phyloP scores from a whole-genome alignment of 2,797 vertebrate species.

The Anguilla pacifica region DNA sequence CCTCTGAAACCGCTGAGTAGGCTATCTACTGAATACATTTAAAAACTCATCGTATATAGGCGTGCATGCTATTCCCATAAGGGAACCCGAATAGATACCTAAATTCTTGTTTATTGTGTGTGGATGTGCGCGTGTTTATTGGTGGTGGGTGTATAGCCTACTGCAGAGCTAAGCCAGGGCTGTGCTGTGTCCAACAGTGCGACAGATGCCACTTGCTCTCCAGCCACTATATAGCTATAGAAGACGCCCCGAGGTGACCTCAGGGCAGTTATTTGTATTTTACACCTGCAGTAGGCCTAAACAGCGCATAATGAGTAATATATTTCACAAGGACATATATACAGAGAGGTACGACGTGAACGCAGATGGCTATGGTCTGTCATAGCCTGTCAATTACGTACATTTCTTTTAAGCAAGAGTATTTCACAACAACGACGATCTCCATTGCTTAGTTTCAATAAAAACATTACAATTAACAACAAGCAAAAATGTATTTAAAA shows the following conservation, averaged over 20 bases:
- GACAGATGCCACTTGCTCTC: constrained; percentile 11
- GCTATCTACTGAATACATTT: not conserved
- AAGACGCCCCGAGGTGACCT: not conserved
- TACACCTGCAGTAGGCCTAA: not conserved
- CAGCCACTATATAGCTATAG: not conserved
- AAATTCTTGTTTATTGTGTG: not conserved
- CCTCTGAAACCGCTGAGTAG: not conserved
- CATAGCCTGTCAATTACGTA: too few relatives aligned
- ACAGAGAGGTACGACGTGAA: too few relatives aligned
- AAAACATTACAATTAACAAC: too few relatives aligned
- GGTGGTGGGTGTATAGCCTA: not conserved
- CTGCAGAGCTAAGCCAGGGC: not conserved
- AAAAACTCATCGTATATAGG: not conserved
- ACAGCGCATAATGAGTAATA: not conserved
- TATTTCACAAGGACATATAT: not conserved
- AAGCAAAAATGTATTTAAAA: too few relatives aligned
- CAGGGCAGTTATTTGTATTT: not conserved
- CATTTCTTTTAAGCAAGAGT: too few relatives aligned
- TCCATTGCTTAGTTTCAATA: too few relatives aligned
- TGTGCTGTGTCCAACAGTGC: not conserved
- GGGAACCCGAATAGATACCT: too few relatives aligned
- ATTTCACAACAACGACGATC: too few relatives aligned
- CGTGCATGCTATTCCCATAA: not conserved
- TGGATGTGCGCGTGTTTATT: not conserved
- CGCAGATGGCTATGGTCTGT: too few relatives aligned